phyloP scores from a whole-genome alignment of 2,888 invertebrate genomes.

The Epinotia nisella region DNA sequence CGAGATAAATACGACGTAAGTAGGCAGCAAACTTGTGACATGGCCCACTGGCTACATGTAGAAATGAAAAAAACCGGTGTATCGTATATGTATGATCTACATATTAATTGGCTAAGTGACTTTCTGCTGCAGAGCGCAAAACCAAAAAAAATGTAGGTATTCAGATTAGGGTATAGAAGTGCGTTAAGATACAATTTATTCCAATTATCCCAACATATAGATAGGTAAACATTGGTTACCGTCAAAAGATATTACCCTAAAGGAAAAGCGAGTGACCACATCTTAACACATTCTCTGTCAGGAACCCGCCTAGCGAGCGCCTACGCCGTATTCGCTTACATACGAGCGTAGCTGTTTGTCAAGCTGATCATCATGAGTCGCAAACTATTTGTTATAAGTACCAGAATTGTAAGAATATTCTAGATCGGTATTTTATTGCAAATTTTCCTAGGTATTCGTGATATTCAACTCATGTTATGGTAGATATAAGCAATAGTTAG shows the following conservation, averaged over 20 bases:
- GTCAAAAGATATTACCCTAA: not conserved
- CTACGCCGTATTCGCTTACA: too few relatives aligned
- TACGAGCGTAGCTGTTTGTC: not conserved
- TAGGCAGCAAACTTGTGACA: not conserved
- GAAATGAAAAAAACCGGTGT: not conserved
- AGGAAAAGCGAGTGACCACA: not conserved
- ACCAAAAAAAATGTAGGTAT: not conserved
- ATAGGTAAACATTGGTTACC: too few relatives aligned
- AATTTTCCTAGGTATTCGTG: not conserved
- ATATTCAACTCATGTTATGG: not conserved
- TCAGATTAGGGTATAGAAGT: too few relatives aligned
- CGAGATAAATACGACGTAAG: conserved; percentile 22
- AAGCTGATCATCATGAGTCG: not conserved
- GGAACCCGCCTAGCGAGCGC: too few relatives aligned
- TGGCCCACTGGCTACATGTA: not conserved
- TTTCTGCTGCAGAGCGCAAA: not conserved
- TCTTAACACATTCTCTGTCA: too few relatives aligned
- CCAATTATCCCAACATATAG: too few relatives aligned
- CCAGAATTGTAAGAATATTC: not conserved
- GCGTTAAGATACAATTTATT: too few relatives aligned
- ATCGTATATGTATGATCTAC: not conserved
- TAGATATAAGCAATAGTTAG: not conserved
- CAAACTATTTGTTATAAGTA: conserved; percentile 1
- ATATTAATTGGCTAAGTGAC: too few relatives aligned
- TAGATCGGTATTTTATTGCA: not conserved